These are phyloP conservation scores for Noctuana brunneofusca DNA, from an alignment of 2,888 invertebrate species.

Conservation along the genomic window DNA sequence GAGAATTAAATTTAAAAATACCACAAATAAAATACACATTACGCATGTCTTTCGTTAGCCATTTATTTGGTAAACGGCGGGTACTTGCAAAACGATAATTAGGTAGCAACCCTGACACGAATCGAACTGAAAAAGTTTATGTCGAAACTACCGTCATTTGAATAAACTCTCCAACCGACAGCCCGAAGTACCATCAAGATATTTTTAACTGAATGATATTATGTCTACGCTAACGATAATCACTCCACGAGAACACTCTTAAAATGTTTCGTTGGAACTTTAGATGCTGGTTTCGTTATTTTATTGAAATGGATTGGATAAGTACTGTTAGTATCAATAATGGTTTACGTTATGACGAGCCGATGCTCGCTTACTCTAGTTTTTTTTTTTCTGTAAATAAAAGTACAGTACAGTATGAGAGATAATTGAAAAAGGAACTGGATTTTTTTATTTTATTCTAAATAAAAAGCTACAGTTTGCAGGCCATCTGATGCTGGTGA, in stretches of 20 bases:
- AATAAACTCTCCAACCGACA: conserved; percentile 35
- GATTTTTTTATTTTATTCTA: not conserved
- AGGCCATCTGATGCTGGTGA: not conserved
- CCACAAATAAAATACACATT: not conserved
- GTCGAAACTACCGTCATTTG: conserved; percentile 36
- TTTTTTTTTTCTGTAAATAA: conserved; percentile 2
- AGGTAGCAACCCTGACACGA: conserved; percentile 34
- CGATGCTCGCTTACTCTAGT: no score
- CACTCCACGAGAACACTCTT: conserved; percentile 30
- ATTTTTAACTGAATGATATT: conserved; percentile 35
- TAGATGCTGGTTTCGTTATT: conserved; percentile 26
- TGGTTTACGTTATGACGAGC: conserved; percentile 9
- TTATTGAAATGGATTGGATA: conserved; percentile 29
- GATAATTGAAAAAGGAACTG: not conserved
- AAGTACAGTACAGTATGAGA: not conserved
- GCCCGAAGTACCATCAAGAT: conserved; percentile 31
- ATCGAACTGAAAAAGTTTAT: conserved; percentile 36
- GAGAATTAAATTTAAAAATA: not conserved
- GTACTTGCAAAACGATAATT: conserved; percentile 33
- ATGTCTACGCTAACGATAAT: conserved; percentile 34
- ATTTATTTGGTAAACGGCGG: conserved; percentile 14
- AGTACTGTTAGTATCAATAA: conserved; percentile 25
- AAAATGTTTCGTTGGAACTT: conserved; percentile 32
- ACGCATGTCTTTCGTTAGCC: not conserved
- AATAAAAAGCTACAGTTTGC: no score